Evolutionary conservation across 2,113 vertebrate genomes (phyloP).

Genomic region (Astatotilapia flaviijosephi): DNA sequence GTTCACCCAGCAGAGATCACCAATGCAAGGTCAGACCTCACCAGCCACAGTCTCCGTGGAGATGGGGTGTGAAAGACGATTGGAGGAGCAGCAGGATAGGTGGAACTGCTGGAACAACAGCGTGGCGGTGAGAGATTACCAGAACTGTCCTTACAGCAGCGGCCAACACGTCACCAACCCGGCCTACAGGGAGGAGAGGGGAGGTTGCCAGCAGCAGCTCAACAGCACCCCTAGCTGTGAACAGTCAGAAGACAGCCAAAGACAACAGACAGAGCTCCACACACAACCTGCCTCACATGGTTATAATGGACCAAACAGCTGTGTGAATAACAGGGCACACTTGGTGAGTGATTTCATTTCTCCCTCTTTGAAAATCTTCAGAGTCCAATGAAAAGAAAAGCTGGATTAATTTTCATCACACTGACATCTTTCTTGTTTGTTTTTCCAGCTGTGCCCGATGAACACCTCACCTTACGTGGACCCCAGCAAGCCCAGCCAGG

Average conservation of each 20-base stretch:
- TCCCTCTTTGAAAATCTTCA: background rate
- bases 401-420: background rate
- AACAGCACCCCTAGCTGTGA: constrained; percentile 67
- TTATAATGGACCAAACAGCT: constrained; percentile 46
- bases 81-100: constrained; percentile 63
- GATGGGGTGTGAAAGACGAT: constrained; percentile 38
- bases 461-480: constrained; percentile 87
- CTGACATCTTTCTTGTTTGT: background rate
- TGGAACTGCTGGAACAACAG: constrained; percentile 70
- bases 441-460: constrained; percentile 88
- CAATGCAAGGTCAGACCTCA: constrained; percentile 50
- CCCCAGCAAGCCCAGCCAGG: constrained; percentile 86
- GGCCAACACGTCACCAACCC: constrained; percentile 64
- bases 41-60: constrained; percentile 53
- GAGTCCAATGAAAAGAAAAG: background rate
- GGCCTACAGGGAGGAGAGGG: constrained; percentile 75
- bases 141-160: constrained; percentile 58
- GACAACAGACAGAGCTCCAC: background rate
- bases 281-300: background rate
- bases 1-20: constrained; percentile 71
- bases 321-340: constrained; percentile 77
- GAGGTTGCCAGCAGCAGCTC: constrained; percentile 53
- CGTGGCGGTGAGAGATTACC: constrained; percentile 38
- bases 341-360: constrained; percentile 75
- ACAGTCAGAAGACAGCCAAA: constrained; percentile 65